Base-by-base conservation (phyloP, 2,888 invertebrate species). In the Torymus tubicola region DNA sequence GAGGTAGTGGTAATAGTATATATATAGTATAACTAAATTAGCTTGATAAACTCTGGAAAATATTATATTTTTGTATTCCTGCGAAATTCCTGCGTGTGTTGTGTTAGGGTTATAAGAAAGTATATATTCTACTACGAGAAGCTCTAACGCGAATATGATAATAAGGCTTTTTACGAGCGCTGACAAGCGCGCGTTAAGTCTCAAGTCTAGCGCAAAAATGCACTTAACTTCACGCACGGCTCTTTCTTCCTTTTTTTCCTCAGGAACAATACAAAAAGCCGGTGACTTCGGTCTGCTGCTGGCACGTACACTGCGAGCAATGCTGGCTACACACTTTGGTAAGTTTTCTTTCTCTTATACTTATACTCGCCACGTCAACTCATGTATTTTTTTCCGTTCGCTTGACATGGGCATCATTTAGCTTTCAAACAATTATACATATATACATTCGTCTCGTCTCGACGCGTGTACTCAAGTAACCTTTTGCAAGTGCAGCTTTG, bases 301-400 rank as follows among this genome's bases (percentile, higher is more conserved):
- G 98, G 98, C 98, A 98, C 91, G 98, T 98, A 0, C 96, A 98
- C 90, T 98, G 98, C 88, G 97, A 98, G 92, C 93, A 94, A 84
- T 95, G 95, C 88, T 95, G 95, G 95, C 91, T 95, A 42, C 93
- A 94, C 87, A 94, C 95, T 64, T 88, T 94, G 92, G 94, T 94
- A 89, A 91, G 92, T 91, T 77, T 57, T 72, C 2, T 14, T 57
- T 10, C 2, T 4, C 18, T 8, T n/a, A n/a, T n/a, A 42, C 50
- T 21, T 10, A 31, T 31, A n/a, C 67, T 31, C 42, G 42, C 10
- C 42, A 42, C 42, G 42, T 42, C 42, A 42, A 42, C 42, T 42
- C 42, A 8, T 42, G 42, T 42, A 42, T 42, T 42, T 8, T n/a
- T n/a, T n/a, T n/a, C n/a, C 0, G 13, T 21, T 21, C 1, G 18